These are phyloP conservation scores for Gasteruption jaculator DNA, from an alignment of 2,888 invertebrate genomes.

Conservation along the genomic window DNA sequence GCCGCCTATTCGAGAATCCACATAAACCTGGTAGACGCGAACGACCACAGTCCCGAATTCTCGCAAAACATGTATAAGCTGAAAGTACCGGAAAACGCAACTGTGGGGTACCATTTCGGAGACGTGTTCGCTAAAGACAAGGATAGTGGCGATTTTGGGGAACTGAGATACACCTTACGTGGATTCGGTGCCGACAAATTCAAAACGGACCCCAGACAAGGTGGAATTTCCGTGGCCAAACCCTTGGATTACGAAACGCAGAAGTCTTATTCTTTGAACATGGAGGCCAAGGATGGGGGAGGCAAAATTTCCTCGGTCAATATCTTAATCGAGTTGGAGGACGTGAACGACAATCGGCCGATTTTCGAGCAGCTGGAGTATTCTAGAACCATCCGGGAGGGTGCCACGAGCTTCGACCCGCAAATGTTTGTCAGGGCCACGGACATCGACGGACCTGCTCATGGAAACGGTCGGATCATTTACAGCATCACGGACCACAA, in stretches of 20 bases:
- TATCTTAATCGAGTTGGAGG: constrained; percentile 66
- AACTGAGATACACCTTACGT: constrained; percentile 67
- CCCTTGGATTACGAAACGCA: constrained; percentile 75
- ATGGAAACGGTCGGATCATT: constrained; percentile 65
- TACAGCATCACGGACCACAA: constrained; percentile 68
- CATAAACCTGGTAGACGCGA: constrained; percentile 68
- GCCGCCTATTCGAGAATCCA: constrained; percentile 61
- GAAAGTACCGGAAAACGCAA: constrained; percentile 63
- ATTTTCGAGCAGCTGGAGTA: constrained; percentile 68
- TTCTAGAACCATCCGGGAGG: constrained; percentile 72
- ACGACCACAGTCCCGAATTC: constrained; percentile 75
- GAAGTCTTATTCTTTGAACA: constrained; percentile 72
- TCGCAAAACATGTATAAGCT: constrained; percentile 62
- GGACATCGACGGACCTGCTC: constrained; percentile 70
- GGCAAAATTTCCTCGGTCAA: constrained; percentile 68
- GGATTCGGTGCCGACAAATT: constrained; percentile 80
- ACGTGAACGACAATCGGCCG: constrained; percentile 76
- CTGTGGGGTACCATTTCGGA: constrained; percentile 61
- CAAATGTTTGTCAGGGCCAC: constrained; percentile 73
- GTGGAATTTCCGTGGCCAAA: constrained; percentile 65
- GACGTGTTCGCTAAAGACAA: constrained; percentile 66
- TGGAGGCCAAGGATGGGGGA: constrained; percentile 79
- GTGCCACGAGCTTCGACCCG: constrained; percentile 71
- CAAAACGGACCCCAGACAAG: constrained; percentile 62
- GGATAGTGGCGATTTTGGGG: constrained; percentile 70